Evolutionary conservation across 2,888 invertebrate species (phyloP), one percentile per base, ranked within the genome.

Genomic region (Stegana nigrithorax): DNA sequence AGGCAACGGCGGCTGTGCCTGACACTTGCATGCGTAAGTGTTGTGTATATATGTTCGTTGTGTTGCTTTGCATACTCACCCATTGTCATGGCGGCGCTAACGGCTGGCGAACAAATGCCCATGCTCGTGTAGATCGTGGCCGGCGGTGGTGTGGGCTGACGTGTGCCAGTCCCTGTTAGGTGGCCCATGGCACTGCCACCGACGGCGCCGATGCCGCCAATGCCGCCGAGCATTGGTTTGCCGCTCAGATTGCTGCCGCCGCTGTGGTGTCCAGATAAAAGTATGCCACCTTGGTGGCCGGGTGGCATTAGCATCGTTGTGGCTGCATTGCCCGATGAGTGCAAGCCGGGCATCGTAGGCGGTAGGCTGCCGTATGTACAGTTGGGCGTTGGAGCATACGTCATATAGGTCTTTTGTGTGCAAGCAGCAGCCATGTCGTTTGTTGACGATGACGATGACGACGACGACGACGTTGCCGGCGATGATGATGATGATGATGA

Each of bases 251-350:
- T 27, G 27, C 26, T 68, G 55, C 62, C 64, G n/a, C n/a, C n/a
- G n/a, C n/a, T n/a, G n/a, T n/a, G n/a, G 50, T 67, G 66, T 42
- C 69, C 65, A 21, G 71, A 69, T 25, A 76, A 72, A 27, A 78
- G 69, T 67, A 81, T 70, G 61, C 76, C 78, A 67, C 72, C 70
- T 44, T 76, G 76, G 65, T 73, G 75, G 59, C 70, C 72, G 59
- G 75, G 73, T 42, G 83, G 84, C 77, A 85, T 83, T 47, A 84
- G 74, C 71, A 85, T 80, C 26, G 83, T 82, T 58, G 84, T 80
- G 44, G 83, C 77, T 53, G 84, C 75, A n/a, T n/a, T n/a, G 32
- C 80, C 73, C 60, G 81, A 78, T 51, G 73, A 68, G 42, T 75
- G 75, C 65, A n/a, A n/a, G 81, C 74, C 59, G 65, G 75, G 53